Conservation (phyloP, 1,140 invertebrate genomes). For the Aporrectodea caliginosa region DNA sequence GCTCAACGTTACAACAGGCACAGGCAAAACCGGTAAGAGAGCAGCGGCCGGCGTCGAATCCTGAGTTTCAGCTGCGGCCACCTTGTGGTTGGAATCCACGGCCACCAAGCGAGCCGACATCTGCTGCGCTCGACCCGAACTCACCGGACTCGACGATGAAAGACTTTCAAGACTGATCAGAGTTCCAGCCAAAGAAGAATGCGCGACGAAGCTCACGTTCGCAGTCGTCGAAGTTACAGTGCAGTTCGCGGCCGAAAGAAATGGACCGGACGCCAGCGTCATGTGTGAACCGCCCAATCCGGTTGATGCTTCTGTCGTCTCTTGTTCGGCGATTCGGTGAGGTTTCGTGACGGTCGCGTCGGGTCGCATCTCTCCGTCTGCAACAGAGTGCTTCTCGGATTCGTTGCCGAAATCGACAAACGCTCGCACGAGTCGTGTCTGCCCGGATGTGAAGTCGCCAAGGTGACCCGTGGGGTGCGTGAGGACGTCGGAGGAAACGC, state of each 20-base stretch:
- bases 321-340: too few relatives aligned
- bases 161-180: background rate
- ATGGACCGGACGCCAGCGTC: too few relatives aligned
- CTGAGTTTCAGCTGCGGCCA: background rate
- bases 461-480: background rate
- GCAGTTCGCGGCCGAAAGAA: too few relatives aligned
- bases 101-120: background rate
- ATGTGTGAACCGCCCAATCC: too few relatives aligned
- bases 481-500: background rate
- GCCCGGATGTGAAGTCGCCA: too few relatives aligned
- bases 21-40: background rate
- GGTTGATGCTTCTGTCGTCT: too few relatives aligned
- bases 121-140: background rate
- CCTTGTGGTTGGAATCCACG: background rate
- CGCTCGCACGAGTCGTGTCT: slow-evolving; percentile 34
- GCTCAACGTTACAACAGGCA: too few relatives aligned
- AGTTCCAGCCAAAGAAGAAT: too few relatives aligned
- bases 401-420: slow-evolving; percentile 45
- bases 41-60: background rate
- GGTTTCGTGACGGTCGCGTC: too few relatives aligned
- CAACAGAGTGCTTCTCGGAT: background rate
- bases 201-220: too few relatives aligned
- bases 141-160: background rate
- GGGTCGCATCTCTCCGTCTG: slow-evolving; percentile 31
- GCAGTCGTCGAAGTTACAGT: too few relatives aligned